phyloP scores from a whole-genome alignment of 2,113 vertebrate species.

The Xenopus tropicalis region DNA sequence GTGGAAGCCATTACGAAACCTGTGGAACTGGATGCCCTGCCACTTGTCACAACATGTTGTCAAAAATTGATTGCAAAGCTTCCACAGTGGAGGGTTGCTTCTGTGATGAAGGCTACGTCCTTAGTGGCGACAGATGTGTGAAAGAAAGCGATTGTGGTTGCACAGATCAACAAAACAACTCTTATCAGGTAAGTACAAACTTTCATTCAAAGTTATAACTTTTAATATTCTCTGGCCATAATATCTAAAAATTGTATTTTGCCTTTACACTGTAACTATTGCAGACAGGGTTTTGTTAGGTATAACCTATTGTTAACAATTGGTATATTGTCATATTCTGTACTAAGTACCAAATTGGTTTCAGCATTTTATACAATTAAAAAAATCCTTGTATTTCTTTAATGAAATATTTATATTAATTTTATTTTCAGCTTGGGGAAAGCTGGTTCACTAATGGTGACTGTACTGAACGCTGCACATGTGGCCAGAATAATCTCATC shows the following conservation, averaged over 20 bases:
- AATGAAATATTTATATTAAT: neutral
- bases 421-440: slow-evolving; percentile 64
- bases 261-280: no score
- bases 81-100: slow-evolving; percentile 61
- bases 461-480: slow-evolving; percentile 77
- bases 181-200: slow-evolving; percentile 66
- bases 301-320: no score
- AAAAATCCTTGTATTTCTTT: neutral
- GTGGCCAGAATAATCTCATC: slow-evolving; percentile 56
- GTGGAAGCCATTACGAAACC: slow-evolving; percentile 54
- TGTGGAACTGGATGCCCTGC: slow-evolving; percentile 58
- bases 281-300: no score
- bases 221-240: neutral
- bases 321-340: no score
- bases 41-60: slow-evolving; percentile 47
- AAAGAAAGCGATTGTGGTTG: slow-evolving; percentile 57
- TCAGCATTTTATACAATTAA: neutral
- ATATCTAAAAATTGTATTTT: no score
- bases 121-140: slow-evolving; percentile 61
- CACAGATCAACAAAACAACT: slow-evolving; percentile 62
- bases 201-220: neutral
- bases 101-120: slow-evolving; percentile 58
- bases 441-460: slow-evolving; percentile 68
- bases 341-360: neutral
- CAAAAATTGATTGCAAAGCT: slow-evolving; percentile 46